phyloP scores from a whole-genome alignment of 2,113 vertebrate species.

The Leptodactylus fuscus region DNA sequence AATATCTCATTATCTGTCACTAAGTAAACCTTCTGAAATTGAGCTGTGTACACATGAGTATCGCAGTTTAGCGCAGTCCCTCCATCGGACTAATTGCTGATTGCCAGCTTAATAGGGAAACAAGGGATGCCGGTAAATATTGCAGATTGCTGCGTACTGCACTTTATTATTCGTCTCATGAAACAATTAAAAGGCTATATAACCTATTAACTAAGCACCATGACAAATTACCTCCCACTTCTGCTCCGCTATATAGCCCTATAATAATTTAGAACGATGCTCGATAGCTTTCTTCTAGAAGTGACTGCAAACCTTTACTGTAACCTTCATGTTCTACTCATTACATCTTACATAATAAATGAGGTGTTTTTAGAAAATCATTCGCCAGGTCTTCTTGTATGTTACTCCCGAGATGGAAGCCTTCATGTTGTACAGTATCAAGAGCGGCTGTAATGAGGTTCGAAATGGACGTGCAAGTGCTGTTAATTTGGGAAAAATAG shows the following conservation, averaged over 20 bases:
- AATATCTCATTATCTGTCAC: neutral
- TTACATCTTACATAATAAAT: slow-evolving; percentile 35
- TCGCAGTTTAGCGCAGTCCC: neutral
- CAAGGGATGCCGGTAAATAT: slow-evolving; percentile 35
- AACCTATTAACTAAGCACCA: slow-evolving; percentile 39
- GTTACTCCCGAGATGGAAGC: slow-evolving; percentile 64
- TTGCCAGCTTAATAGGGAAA: neutral
- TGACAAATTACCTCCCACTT: slow-evolving; percentile 24
- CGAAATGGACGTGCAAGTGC: slow-evolving; percentile 21
- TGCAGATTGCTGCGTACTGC: neutral
- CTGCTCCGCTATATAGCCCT: slow-evolving; percentile 21
- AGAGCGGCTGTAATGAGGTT: slow-evolving; percentile 1
- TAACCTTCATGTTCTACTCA: slow-evolving; percentile 28
- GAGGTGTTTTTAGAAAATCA: slow-evolving; percentile 34
- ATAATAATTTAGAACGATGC: slow-evolving; percentile 32
- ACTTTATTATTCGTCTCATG: slow-evolving; percentile 28
- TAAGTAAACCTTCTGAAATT: neutral
- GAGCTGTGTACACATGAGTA: slow-evolving; percentile 10
- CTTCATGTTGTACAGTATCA: slow-evolving; percentile 64
- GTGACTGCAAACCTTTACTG: slow-evolving; percentile 41
- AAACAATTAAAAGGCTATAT: slow-evolving; percentile 41
- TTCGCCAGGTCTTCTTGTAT: slow-evolving; percentile 62
- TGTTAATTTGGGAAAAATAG: slow-evolving; percentile 63
- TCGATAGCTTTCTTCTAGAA: slow-evolving; percentile 13
- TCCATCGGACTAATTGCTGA: slow-evolving; percentile 6